phyloP scores from a whole-genome alignment of 2,888 invertebrate genomes.

The Xylota segnis region DNA sequence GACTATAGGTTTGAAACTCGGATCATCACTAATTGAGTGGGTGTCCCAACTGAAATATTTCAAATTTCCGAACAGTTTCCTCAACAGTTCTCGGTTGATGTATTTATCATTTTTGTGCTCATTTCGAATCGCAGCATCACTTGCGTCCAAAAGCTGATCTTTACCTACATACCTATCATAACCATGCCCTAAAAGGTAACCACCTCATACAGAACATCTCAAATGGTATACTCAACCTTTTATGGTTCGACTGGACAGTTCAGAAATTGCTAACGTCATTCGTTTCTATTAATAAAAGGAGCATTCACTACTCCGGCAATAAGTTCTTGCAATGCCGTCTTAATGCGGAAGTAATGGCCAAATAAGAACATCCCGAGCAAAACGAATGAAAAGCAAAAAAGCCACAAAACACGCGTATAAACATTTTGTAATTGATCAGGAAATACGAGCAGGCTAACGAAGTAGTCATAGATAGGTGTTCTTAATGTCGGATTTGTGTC shows the following conservation, averaged over 20 bases:
- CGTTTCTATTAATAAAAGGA: constrained; percentile 2
- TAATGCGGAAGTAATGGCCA: constrained; percentile 31
- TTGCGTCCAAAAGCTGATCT: too few relatives aligned
- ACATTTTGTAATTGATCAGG: constrained; percentile 18
- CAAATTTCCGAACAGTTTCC: too few relatives aligned
- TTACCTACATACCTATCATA: too few relatives aligned
- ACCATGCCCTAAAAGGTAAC: background rate
- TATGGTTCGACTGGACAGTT: background rate
- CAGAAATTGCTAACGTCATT: background rate
- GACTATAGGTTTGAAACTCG: too few relatives aligned
- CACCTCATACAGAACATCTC: background rate
- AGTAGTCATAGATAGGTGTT: constrained; percentile 28
- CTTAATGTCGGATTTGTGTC: constrained; percentile 67
- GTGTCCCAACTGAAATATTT: too few relatives aligned
- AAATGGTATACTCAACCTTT: background rate
- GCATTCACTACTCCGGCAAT: constrained; percentile 3
- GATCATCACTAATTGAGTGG: too few relatives aligned
- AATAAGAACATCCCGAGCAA: constrained; percentile 10
- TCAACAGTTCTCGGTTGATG: too few relatives aligned
- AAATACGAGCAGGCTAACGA: constrained; percentile 4
- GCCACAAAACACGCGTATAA: constrained; percentile 10
- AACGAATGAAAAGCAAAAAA: too few relatives aligned
- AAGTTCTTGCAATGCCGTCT: background rate
- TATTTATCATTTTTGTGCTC: too few relatives aligned
- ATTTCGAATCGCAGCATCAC: too few relatives aligned